Base-by-base conservation (phyloP, 1,140 invertebrate species). In the Zophobas morio region DNA sequence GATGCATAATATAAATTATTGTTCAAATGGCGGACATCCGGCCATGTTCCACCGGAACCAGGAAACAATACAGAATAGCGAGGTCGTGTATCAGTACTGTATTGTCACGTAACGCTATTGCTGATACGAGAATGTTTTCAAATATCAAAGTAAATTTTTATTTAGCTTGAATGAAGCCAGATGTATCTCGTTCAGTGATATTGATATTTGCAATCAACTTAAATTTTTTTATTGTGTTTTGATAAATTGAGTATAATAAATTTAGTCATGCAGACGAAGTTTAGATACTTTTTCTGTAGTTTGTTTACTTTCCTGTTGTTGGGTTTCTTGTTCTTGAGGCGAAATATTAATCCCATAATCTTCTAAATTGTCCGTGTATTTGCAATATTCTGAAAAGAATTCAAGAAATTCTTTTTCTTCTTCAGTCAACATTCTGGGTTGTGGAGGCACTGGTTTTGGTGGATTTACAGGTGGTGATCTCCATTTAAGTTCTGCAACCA, bases 301-400 rank as follows among this genome's bases (percentile, higher is more conserved):
- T 34, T 66, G 20, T 66, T 66, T 20, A 34, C 35, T 40, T 32
- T 47, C 66, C 1, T 37, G 46, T 72, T 51, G n/a, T 72, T 51
- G 70, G 1, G 20, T 40, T 32, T 47, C 66, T 1, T 37, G 46
- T 72, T 51, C 2, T 72, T 51, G 70, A 1, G n/a, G 46, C 8
- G 46, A 53, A 4, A 72, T 77, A 74, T 83, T 72, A 72, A 84
- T 82, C 20, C 81, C 83, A 57, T 82, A 82, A 49, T 81, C 78
- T 46, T 70, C 32, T 1, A 80, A 79, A 78, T 82, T 74, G 72
- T 84, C 81, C 1, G 72, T 78, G 47, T 78, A 56, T 53, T 75
- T 66, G 42, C 84, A 85, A 72, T 80, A 84, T 74, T 84, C 82
- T 5, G 82, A 84, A 60, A 86, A 86, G 40, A 80, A 84, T 42